These are phyloP conservation scores for Lissonota sp. DNA, from an alignment of 2,888 invertebrate genomes.

Conservation along the genomic window DNA sequence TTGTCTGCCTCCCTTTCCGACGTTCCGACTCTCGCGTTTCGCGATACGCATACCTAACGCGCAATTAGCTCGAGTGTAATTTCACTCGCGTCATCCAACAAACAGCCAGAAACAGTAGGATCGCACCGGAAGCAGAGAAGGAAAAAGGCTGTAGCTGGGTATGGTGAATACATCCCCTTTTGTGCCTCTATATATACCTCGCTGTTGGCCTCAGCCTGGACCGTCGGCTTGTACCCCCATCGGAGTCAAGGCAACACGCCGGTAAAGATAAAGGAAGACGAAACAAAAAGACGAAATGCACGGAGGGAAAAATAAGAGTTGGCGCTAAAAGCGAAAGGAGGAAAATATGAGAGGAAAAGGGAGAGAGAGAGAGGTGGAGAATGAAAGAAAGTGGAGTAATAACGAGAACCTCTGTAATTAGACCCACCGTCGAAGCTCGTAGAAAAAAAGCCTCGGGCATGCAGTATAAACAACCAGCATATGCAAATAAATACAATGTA, in stretches of 20 bases:
- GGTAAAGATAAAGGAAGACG: conserved; percentile 24
- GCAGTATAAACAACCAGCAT: conserved; percentile 1
- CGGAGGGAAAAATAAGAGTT: background rate
- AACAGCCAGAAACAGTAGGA: background rate
- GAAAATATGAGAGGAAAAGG: background rate
- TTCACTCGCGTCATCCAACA: conserved; percentile 62
- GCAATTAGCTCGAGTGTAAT: conserved; percentile 74
- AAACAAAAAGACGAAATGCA: conserved; percentile 28
- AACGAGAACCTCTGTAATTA: conserved; percentile 45
- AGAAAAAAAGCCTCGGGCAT: background rate
- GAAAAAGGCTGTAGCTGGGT: conserved; percentile 6
- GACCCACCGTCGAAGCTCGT: background rate
- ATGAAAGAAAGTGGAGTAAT: conserved; percentile 40
- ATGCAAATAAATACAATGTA: background rate
- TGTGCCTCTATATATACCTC: background rate
- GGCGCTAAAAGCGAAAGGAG: background rate
- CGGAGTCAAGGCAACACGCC: conserved; percentile 16
- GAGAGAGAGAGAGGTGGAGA: background rate
- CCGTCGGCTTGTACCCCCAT: conserved; percentile 29
- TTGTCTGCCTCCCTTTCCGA: background rate
- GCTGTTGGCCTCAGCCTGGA: background rate
- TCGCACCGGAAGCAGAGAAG: conserved; percentile 10
- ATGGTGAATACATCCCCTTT: background rate
- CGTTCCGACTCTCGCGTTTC: conserved; percentile 27
- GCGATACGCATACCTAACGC: conserved; percentile 70